Percentiles rank a stretch among this genome's conserved stretches.
phyloP scores from a whole-genome alignment of 2,888 invertebrate species.

The Drosophila phalerata region DNA sequence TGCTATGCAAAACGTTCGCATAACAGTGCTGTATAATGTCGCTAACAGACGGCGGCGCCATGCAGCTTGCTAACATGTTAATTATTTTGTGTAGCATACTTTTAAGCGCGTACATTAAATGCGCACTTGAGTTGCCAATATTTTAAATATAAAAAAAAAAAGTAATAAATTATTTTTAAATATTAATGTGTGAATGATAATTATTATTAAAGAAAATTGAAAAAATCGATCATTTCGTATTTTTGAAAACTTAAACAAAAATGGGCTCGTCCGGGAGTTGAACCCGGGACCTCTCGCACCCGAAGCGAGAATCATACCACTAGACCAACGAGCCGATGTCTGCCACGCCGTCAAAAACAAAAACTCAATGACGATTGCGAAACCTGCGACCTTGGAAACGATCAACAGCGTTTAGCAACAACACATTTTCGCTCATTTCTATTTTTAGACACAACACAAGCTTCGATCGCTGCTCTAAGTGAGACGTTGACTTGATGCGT shows the following conservation, averaged over 20 bases:
- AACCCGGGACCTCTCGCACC: conserved; percentile 85
- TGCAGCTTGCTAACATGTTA: neutral
- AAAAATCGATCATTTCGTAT: neutral
- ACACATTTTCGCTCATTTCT: neutral
- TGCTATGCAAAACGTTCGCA: conserved; percentile 5
- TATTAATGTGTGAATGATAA: neutral
- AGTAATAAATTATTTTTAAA: too few relatives aligned
- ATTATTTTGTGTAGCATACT: conserved; percentile 40
- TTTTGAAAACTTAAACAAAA: neutral
- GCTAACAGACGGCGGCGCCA: conserved; percentile 38
- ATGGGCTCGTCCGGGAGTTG: conserved; percentile 84
- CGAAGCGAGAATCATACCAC: conserved; percentile 85
- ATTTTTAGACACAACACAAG: conserved; percentile 33
- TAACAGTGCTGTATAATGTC: conserved; percentile 37
- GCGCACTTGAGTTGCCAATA: neutral
- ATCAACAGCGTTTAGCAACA: conserved; percentile 13
- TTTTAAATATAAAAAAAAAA: neutral
- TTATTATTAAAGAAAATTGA: neutral
- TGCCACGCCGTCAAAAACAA: neutral
- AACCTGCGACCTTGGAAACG: conserved; percentile 14
- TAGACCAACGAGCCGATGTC: conserved; percentile 83
- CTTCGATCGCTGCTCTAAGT: conserved; percentile 25
- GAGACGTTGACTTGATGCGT: neutral
- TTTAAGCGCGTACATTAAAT: conserved; percentile 19
- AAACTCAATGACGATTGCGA: conserved; percentile 9